A percentile compares a stretch with the other conserved stretches of the same genome.
phyloP scores from a whole-genome alignment of 2,113 vertebrate species.

The Antigone vipio region DNA sequence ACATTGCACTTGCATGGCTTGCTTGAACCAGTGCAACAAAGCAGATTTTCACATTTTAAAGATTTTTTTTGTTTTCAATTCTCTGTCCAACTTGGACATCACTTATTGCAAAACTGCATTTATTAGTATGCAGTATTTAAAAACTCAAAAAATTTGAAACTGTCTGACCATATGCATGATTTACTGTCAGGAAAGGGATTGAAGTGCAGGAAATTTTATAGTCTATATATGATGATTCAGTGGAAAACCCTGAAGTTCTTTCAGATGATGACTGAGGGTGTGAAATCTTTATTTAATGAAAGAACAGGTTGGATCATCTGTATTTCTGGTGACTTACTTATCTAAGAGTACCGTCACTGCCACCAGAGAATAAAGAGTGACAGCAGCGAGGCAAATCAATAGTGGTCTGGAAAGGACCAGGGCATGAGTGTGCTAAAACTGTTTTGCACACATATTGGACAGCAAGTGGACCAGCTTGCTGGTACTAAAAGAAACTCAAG shows the following conservation, averaged over 20 bases:
- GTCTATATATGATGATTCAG: not conserved
- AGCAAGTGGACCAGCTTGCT: not conserved
- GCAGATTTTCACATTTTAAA: not conserved
- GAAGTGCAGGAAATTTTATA: not conserved
- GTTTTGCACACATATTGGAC: not conserved
- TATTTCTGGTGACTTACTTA: not conserved
- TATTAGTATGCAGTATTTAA: not conserved
- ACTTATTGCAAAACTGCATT: not conserved
- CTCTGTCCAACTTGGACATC: not conserved
- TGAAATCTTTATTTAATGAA: not conserved
- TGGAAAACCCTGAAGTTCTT: not conserved
- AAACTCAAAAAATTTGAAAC: not conserved
- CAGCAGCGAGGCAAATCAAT: fast-evolving
- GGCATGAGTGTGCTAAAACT: not conserved
- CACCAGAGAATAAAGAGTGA: not conserved
- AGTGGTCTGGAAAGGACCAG: not conserved
- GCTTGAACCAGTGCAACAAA: not conserved
- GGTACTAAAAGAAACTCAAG: not conserved
- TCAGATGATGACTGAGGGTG: not conserved
- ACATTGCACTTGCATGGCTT: not conserved
- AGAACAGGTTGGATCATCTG: not conserved
- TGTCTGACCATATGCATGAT: not conserved
- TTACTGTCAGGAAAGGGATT: not conserved
- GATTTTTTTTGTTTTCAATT: not conserved
- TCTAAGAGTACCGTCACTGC: not conserved